Base-by-base conservation (phyloP, 2,797 vertebrate species). In the Spinibarbus caldwelli region DNA sequence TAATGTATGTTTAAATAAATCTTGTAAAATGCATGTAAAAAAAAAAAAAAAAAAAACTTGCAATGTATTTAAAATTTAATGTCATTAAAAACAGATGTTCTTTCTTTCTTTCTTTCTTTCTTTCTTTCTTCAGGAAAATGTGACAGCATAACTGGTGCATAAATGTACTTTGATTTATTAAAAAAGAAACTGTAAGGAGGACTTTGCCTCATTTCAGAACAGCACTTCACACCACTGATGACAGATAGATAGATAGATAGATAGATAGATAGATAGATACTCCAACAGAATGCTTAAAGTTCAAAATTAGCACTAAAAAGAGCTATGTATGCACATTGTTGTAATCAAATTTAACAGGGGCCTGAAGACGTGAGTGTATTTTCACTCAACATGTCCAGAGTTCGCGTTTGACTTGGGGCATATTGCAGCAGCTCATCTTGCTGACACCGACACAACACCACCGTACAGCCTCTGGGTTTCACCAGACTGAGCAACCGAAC, bases 401-500 rank as follows among this genome's bases (percentile, higher is more conserved):
- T 43, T 83, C 11, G 11, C 11, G 43, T 79, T 75, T 80, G 80
- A 83, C 84, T 83, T 29, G 57, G 52, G 87, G 87, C 87, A 70
- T 80, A 82, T 80, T 80, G 86, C 64, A 17, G 80, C 66, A 84
- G 59, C 80, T 80, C 83, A 66, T 83, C 62, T 83, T 83, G 86
- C 86, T 85, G 82, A 87, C 87, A 79, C 75, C 23, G 26, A 82
- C 83, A 83, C 66, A 76, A 52, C 36, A 19, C 43, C 64, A 80
- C 83, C 38, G 31, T 68, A 78, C 78, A 71, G 62, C 78, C 70
- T 75, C 76, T 49, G 52, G 62, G 70, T 83, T 70, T 85, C 76
- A 72, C 86, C 86, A 89, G 76, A 85, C 86, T 89, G 86, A 83
- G 84, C 62, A 85, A 80, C 80, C 72, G 15, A 87, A 85, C 17